Evolutionary conservation across 2,113 vertebrate genomes (phyloP).

Genomic region (Rhinolophus sinicus): DNA sequence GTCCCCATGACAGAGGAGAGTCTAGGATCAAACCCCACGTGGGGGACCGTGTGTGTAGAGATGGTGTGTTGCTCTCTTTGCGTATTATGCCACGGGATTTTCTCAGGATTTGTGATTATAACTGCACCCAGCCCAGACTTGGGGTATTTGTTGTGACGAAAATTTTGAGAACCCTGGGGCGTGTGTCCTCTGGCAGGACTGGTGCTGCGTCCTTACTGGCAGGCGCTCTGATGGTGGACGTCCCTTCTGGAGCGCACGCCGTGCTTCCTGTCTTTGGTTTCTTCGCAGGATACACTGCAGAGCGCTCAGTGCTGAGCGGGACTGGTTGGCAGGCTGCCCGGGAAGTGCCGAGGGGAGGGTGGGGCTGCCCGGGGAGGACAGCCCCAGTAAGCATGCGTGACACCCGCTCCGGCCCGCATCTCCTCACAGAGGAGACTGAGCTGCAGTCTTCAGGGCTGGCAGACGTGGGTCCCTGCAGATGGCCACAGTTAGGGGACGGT

Average conservation of each 20-base stretch:
- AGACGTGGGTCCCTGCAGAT: background rate
- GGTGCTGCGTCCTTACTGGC: background rate
- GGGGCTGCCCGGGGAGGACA: accelerated
- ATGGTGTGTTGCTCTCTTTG: background rate
- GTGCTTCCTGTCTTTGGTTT: background rate
- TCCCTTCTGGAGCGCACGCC: background rate
- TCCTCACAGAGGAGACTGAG: no score
- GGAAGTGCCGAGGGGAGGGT: background rate
- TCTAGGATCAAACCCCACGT: background rate
- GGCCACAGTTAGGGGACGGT: background rate
- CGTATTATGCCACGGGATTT: background rate
- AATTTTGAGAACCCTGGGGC: background rate
- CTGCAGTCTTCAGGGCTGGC: background rate
- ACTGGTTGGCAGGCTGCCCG: no score
- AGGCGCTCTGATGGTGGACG: background rate
- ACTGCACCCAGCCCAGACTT: background rate
- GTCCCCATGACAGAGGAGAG: background rate
- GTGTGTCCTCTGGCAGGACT: background rate
- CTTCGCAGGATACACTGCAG: background rate
- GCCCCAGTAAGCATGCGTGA: no score
- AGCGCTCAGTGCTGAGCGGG: background rate
- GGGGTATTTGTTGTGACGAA: background rate
- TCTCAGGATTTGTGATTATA: background rate
- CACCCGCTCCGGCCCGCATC: background rate
- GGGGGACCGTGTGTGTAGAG: background rate